phyloP scores from a whole-genome alignment of 2,113 vertebrate species.

The Pygoscelis adeliae region DNA sequence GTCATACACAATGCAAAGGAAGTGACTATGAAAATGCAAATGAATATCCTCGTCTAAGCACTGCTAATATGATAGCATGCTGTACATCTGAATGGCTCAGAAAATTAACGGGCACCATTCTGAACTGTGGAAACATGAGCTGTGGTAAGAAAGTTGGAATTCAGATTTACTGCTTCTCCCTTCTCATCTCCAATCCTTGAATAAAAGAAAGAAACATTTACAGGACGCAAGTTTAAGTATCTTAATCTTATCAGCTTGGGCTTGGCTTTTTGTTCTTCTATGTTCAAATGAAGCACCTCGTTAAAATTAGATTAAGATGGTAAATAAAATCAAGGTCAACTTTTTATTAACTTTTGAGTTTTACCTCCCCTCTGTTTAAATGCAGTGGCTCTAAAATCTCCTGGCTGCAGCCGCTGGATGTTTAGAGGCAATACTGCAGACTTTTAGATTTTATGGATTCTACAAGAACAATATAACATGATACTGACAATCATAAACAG shows the following conservation, averaged over 20 bases:
- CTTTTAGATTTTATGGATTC: conserved; percentile 76
- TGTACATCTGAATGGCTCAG: background rate
- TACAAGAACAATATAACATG: conserved; percentile 73
- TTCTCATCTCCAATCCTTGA: background rate
- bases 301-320: conserved; percentile 32
- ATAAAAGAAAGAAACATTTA: conserved; percentile 8
- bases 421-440: conserved; percentile 61
- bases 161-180: conserved; percentile 16
- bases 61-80: background rate
- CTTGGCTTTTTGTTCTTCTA: conserved; percentile 13
- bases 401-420: background rate
- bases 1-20: conserved; percentile 15
- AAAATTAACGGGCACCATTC: background rate
- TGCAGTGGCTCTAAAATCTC: background rate
- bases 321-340: conserved; percentile 54
- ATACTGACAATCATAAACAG: conserved; percentile 77
- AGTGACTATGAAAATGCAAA: conserved; percentile 45
- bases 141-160: background rate
- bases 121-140: background rate
- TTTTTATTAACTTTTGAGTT: conserved; percentile 9
- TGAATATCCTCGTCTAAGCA: background rate
- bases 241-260: background rate
- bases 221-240: background rate
- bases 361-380: background rate
- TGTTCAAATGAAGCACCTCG: conserved; percentile 45